Evolutionary conservation across 2,113 vertebrate genomes (phyloP), one percentile per base, ranked within the genome.

Genomic region (Dolichallabes microphthalmus): DNA sequence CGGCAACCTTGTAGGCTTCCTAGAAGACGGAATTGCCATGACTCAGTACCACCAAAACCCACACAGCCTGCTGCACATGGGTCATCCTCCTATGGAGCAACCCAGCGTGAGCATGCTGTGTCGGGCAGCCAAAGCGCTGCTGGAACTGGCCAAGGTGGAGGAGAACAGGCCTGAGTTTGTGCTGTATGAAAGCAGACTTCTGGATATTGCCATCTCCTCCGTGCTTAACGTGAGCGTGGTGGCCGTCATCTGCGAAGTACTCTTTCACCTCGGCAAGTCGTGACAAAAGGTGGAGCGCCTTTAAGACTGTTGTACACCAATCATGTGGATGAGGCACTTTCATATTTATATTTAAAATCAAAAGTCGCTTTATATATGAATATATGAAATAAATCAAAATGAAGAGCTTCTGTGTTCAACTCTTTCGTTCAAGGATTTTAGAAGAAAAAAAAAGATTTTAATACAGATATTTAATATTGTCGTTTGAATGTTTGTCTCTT

Each of bases 41-140:
- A 96, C 96, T 22, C 97, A 99, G 94, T 98, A 98, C 91, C 97
- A 99, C 93, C 98, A 98, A 94, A 97, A 96, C 95, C 96, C 97
- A 89, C 97, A 98, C 91, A 97, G 94, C 95, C 93, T 98, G 93
- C 93, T 97, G 93, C 97, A 99, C 95, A 92, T 97, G 96, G 93
- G 95, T 87, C 95, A 96, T 90, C 86, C 96, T 91, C 95, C 96
- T 22, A 93, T 97, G 91, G 98, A 99, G 88, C 97, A 97, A 0
- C 98, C 98, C 11, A 99, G 97, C 85, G 92, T 96, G 91, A 98
- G 97, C 96, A 99, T 98, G 98, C 96, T 99, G 97, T 99, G 97
- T 93, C 94, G 98, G 92, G 98, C 98, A 53, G 98, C 97, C 91
- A 99, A 97, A 95, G 98, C 97, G 66, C 95, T 99, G 92, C 92